phyloP scores from a whole-genome alignment of 53 echinoderm and acorn worm species.

The Echinarachnius parma region DNA sequence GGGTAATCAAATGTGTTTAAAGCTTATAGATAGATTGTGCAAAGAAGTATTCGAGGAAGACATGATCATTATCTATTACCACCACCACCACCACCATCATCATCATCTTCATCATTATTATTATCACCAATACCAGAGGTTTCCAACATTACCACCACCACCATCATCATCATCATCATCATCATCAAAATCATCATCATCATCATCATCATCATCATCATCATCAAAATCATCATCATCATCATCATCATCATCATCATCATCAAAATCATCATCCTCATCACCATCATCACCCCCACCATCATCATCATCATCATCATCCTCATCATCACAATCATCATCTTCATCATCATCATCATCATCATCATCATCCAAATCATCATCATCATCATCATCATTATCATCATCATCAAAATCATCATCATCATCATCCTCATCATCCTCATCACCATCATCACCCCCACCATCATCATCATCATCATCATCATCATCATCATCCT shows the following conservation, averaged over 20 bases:
- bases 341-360: slow-evolving; percentile 7
- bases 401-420: slow-evolving; percentile 17
- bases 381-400: slow-evolving; percentile 33
- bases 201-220: slow-evolving; percentile 26
- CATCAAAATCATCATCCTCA: background rate
- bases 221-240: slow-evolving; percentile 12
- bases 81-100: no score
- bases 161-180: slow-evolving; percentile 14
- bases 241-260: slow-evolving; percentile 10
- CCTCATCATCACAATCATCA: slow-evolving; percentile 14
- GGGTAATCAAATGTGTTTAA: no score
- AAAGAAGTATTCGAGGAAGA: no score
- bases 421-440: background rate
- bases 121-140: no score
- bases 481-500: background rate
- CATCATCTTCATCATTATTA: no score
- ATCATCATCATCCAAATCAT: slow-evolving; percentile 1
- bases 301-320: background rate
- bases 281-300: background rate
- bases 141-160: no score
- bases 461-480: background rate
- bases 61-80: no score
- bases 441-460: background rate
- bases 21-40: no score
- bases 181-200: slow-evolving; percentile 21